Base-by-base conservation (phyloP, 2,797 vertebrate genomes). In the Crenichthys baileyi region DNA sequence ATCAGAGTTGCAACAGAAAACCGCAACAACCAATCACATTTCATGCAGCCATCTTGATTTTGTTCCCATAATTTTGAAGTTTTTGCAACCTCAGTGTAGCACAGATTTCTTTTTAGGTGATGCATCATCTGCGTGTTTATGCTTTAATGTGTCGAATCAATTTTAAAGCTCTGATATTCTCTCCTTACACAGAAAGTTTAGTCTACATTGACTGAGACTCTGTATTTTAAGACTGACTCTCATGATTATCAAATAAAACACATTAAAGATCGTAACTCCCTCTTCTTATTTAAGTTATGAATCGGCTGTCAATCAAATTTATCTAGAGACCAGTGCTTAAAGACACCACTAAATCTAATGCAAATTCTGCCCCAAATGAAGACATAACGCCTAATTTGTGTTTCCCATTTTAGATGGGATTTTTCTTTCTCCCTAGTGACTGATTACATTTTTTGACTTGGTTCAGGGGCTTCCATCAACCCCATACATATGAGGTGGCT, bases 391-490 rank as follows among this genome's bases (percentile, higher is more conserved):
- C n/a, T 84, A 86, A 82, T 82, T 76, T 84, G 78, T 81, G 75
- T 87, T 77, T 70, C 77, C 70, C 67, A 68, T 60, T 73, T 65
- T 81, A 76, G 87, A 86, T 82, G 68, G 72, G 65, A 88, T 82
- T 91, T 88, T 78, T 50, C 65, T 79, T 78, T 39, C n/a, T 20
- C 48, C 73, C 75, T 50, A 78, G 36, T 87, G 85, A 85, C 85
- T 91, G 86, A 92, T 92, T 87, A 31, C 18, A 83, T 83, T 88
- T 83, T 77, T 72, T 39, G 39, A 75, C 75, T 86, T 72, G 85
- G 90, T 88, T 81, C 53, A 86, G 91, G 90, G 85, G 4, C 20
- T 48, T 78, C 46, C 67, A 89, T 88, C 74, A 79, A 67, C 90
- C 77, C 80, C n/a, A 83, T 70, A 46, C 75, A 77, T 76, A 82